Evolutionary conservation across 2,797 vertebrate genomes (phyloP), one percentile per base, ranked within the genome.

Genomic region (Tauraco hartlaubi): DNA sequence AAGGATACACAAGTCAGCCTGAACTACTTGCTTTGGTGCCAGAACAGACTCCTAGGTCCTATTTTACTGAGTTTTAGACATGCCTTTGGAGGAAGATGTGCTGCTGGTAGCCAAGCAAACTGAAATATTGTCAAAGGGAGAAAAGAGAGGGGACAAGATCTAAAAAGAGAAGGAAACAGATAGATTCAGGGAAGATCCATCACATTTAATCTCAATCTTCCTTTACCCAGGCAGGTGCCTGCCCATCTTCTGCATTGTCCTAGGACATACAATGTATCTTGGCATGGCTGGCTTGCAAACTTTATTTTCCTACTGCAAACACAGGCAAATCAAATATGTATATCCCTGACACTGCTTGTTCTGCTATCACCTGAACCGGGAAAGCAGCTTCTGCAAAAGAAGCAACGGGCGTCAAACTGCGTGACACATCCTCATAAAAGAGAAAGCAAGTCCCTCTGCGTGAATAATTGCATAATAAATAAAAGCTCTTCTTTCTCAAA

Each of bases 381-480:
- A 87, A 74, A 85, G 61, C 46, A 78, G 52, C 44, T 81, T 91
- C 75, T 75, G 91, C 67, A 92, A 68, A 88, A 84, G 77, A 76
- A 94, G 76, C 33, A 79, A 43, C 20, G 21, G 72, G 90, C 9
- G n/a, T 95, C 92, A 93, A 92, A 67, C 63, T 85, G 63, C 25
- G 23, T 83, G 90, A 92, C 76, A 85, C 37, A 83, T 80, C 46
- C 62, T 94, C 75, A 94, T 84, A 75, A 92, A 90, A 92, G 77
- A 91, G 63, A 83, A 87, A 86, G 54, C 39, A 88, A 88, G 48
- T 94, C 87, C 89, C 58, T 91, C 73, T 68, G 77, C 73, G 55
- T 94, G 95, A 94, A 94, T 94, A 96, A 81, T 71, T 85, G 64
- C 82, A 92, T 90, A 88, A 90, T 83, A 95, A 96, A 93, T 96